Evolutionary conservation across 2,797 vertebrate species (phyloP).

Genomic region (Syngnathus acus): DNA sequence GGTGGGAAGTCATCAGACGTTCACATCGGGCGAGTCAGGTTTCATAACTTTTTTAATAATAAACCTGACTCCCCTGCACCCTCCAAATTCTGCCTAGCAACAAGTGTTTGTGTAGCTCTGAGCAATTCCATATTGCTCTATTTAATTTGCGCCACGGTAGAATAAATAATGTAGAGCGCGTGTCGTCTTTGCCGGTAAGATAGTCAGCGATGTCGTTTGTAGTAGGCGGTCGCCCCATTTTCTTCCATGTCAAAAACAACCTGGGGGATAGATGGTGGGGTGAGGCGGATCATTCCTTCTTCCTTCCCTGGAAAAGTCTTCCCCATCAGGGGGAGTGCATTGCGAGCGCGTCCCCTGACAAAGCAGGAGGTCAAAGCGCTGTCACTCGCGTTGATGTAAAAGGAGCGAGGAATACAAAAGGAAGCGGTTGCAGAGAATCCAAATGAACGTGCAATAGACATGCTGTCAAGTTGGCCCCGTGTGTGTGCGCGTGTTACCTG

Average conservation of each 20-base stretch:
- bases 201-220: background rate
- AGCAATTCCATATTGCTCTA: background rate
- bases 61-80: too few relatives aligned
- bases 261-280: background rate
- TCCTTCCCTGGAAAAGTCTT: constrained; percentile 29
- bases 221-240: background rate
- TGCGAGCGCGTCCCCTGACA: constrained; percentile 55
- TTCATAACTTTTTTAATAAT: too few relatives aligned
- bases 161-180: background rate
- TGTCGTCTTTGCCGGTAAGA: background rate
- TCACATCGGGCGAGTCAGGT: background rate
- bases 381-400: constrained; percentile 60
- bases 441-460: constrained; percentile 67
- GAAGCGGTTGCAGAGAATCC: constrained; percentile 62
- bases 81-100: background rate
- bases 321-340: constrained; percentile 42
- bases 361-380: constrained; percentile 57
- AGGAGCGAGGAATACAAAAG: constrained; percentile 45
- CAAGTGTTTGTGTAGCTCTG: background rate
- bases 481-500: constrained; percentile 44
- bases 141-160: background rate
- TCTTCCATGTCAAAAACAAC: background rate
- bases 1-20: constrained; percentile 47
- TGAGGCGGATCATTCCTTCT: constrained; percentile 3
- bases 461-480: constrained; percentile 51